A percentile compares a stretch with the other conserved stretches of the same genome.
Conservation (phyloP, 35 echinoderm and acorn worm genomes). For the Heliocidaris tuberculata region DNA sequence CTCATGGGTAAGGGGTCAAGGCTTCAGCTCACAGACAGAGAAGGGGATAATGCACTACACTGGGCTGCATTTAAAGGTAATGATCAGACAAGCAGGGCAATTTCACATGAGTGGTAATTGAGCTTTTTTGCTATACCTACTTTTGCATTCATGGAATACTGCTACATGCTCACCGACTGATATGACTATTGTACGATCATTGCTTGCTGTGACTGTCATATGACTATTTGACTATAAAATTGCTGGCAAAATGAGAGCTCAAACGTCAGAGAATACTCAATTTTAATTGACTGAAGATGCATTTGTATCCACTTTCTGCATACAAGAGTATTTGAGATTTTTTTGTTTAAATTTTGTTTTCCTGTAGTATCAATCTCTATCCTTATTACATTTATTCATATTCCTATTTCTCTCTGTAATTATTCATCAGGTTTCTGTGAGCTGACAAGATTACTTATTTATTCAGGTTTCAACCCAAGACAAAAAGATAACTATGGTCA, state of each 20-base stretch:
- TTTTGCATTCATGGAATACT: background rate
- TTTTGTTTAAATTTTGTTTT: no score
- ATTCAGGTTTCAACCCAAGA: conserved; percentile 98
- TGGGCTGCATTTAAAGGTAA: conserved; percentile 99
- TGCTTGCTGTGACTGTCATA: no score
- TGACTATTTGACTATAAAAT: no score
- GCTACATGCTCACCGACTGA: background rate
- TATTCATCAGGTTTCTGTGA: conserved; percentile 83
- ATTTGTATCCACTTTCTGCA: background rate
- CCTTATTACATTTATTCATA: background rate
- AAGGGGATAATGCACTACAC: conserved; percentile 97
- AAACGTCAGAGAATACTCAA: no score
- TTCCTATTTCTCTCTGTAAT: background rate
- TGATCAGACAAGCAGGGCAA: background rate
- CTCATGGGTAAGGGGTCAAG: conserved; percentile 99
- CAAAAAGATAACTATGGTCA: conserved; percentile 99
- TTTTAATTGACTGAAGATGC: background rate
- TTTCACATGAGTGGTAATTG: background rate
- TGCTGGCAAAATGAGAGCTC: no score
- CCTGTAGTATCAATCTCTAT: no score
- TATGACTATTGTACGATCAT: no score
- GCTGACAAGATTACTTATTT: conserved; percentile 90
- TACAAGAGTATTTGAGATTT: background rate
- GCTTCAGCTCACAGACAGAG: conserved; percentile 89
- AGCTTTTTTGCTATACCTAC: background rate